A percentile compares a stretch with the other conserved stretches of the same genome.
These are phyloP conservation scores for Clarias platycephalus DNA, from an alignment of 2,797 vertebrate species.

Conservation along the genomic window DNA sequence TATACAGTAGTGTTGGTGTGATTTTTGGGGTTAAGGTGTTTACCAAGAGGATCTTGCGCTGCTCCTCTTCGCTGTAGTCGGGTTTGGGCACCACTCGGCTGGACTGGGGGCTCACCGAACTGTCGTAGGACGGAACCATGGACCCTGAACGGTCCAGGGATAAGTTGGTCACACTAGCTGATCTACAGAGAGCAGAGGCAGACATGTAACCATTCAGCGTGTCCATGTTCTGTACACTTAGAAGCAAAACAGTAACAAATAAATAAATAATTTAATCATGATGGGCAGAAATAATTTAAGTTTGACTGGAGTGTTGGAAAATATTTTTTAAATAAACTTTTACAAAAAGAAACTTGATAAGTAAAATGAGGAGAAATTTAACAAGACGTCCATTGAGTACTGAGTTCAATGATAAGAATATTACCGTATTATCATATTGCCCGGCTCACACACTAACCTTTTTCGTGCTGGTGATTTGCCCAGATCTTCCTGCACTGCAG, in stretches of 20 bases:
- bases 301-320: background rate
- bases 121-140: conserved; percentile 91
- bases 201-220: background rate
- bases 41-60: conserved; percentile 97
- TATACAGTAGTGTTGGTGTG: background rate
- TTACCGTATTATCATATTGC: background rate
- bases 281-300: too few relatives aligned
- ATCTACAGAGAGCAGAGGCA: conserved; percentile 69
- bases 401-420: too few relatives aligned
- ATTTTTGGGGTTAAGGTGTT: background rate
- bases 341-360: background rate
- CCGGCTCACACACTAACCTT: conserved; percentile 71
- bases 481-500: conserved; percentile 87
- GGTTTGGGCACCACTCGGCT: conserved; percentile 82
- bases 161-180: conserved; percentile 92
- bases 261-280: background rate
- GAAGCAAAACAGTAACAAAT: background rate
- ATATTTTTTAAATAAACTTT: background rate
- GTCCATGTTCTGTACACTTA: background rate
- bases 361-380: background rate
- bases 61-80: conserved; percentile 92
- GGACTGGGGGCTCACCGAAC: conserved; percentile 90
- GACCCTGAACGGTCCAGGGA: conserved; percentile 90
- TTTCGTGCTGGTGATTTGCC: conserved; percentile 94
- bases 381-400: background rate